Evolutionary conservation across 2,797 vertebrate genomes (phyloP).

Genomic region (Botia kubotai): DNA sequence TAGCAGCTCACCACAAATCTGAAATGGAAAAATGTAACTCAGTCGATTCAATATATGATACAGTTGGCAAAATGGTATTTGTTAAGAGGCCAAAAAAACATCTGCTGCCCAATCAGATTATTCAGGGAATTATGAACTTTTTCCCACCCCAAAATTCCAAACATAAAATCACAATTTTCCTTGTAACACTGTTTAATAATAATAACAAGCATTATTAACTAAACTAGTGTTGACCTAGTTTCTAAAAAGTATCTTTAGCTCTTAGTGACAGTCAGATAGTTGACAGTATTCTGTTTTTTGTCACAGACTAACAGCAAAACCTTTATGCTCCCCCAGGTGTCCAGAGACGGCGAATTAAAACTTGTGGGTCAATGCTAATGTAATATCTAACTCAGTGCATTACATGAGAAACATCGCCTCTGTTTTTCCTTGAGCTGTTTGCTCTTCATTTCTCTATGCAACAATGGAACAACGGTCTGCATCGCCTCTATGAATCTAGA

Average conservation of each 20-base stretch:
- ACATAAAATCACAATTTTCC: no score
- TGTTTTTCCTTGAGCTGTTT: not conserved
- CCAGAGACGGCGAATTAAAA: not conserved
- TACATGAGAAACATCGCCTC: not conserved
- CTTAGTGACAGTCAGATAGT: not conserved
- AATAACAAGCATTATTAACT: no score
- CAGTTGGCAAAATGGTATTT: not conserved
- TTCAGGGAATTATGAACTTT: no score
- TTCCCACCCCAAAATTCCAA: no score
- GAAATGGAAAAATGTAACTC: constrained; percentile 26
- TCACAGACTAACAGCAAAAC: not conserved
- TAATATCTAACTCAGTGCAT: not conserved
- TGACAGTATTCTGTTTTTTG: not conserved
- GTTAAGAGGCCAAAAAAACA: not conserved
- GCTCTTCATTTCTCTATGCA: not conserved
- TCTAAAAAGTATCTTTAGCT: no score
- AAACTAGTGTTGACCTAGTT: no score
- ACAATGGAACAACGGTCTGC: constrained; percentile 6
- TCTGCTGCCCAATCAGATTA: no score
- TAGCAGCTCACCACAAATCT: constrained; percentile 26
- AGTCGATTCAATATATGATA: not conserved
- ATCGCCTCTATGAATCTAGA: constrained; percentile 44
- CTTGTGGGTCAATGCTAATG: not conserved
- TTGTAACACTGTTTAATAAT: no score
- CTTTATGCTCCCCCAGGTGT: not conserved